These are phyloP conservation scores for Amiota mariae DNA, from an alignment of 2,888 invertebrate genomes.

Conservation along the genomic window DNA sequence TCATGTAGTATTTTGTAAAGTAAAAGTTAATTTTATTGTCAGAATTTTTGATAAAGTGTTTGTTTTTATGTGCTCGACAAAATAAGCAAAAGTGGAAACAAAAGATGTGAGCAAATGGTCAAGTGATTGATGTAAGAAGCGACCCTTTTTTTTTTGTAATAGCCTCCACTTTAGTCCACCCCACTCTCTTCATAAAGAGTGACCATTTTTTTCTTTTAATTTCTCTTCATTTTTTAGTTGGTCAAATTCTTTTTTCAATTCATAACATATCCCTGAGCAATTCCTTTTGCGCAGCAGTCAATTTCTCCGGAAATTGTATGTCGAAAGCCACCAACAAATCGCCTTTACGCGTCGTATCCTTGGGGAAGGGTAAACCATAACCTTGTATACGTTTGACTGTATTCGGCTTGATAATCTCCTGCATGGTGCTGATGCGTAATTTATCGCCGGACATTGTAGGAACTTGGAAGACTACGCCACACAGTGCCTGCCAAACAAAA, in stretches of 20 bases:
- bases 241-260: conserved; percentile 42
- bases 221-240: not conserved
- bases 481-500: conserved; percentile 83
- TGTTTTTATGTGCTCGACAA: not conserved
- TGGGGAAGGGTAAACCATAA: conserved; percentile 94
- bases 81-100: no score
- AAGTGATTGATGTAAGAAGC: no score
- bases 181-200: no score
- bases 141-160: no score
- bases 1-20: no score
- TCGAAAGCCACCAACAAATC: conserved; percentile 96
- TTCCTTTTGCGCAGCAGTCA: conserved; percentile 88
- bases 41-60: not conserved
- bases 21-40: not conserved
- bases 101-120: no score
- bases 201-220: conserved; percentile 19
- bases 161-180: no score
- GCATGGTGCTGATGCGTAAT: conserved; percentile 86
- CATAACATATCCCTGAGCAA: conserved; percentile 91
- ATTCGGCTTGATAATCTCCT: conserved; percentile 91
- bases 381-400: conserved; percentile 92
- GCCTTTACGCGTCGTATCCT: conserved; percentile 92
- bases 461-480: conserved; percentile 91
- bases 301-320: conserved; percentile 92
- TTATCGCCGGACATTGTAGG: conserved; percentile 92